A percentile compares a stretch with the other conserved stretches of the same genome.
phyloP scores from a whole-genome alignment of 2,888 invertebrate species.

The Ommatoiulus sabulosus region DNA sequence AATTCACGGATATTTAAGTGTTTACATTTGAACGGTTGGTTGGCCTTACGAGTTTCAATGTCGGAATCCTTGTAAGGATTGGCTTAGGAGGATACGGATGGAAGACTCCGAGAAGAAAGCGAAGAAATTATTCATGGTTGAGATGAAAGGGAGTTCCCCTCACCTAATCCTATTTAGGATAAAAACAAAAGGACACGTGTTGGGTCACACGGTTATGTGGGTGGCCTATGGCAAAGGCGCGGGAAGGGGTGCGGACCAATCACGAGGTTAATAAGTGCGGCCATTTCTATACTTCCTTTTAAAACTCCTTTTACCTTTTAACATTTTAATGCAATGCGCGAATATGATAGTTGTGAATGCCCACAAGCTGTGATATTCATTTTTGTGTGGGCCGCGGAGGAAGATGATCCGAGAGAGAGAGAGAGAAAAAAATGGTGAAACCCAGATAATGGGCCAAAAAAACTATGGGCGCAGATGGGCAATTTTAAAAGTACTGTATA shows the following conservation, averaged over 20 bases:
- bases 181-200: slow-evolving; percentile 43
- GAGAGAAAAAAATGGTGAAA: not conserved
- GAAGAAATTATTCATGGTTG: slow-evolving; percentile 40
- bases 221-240: slow-evolving; percentile 37
- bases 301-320: slow-evolving; percentile 7
- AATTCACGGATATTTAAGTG: slow-evolving; percentile 43
- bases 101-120: slow-evolving; percentile 24
- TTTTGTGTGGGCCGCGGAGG: slow-evolving; percentile 6
- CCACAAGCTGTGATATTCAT: slow-evolving; percentile 40
- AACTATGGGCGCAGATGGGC: not conserved
- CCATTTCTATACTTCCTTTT: slow-evolving; percentile 31
- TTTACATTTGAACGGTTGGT: slow-evolving; percentile 43
- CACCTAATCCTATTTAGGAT: slow-evolving; percentile 43
- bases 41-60: slow-evolving; percentile 39
- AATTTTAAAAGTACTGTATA: not conserved
- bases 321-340: not conserved
- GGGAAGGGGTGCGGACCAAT: slow-evolving; percentile 22
- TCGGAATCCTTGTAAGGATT: slow-evolving; percentile 43
- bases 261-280: slow-evolving; percentile 31
- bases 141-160: slow-evolving; percentile 43
- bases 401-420: not conserved
- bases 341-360: slow-evolving; percentile 29
- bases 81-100: slow-evolving; percentile 43
- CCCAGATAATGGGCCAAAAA: not conserved
- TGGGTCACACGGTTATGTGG: slow-evolving; percentile 43